These are phyloP conservation scores for Nothoprocta pentlandii DNA, from an alignment of 2,113 vertebrate species.

Conservation along the genomic window DNA sequence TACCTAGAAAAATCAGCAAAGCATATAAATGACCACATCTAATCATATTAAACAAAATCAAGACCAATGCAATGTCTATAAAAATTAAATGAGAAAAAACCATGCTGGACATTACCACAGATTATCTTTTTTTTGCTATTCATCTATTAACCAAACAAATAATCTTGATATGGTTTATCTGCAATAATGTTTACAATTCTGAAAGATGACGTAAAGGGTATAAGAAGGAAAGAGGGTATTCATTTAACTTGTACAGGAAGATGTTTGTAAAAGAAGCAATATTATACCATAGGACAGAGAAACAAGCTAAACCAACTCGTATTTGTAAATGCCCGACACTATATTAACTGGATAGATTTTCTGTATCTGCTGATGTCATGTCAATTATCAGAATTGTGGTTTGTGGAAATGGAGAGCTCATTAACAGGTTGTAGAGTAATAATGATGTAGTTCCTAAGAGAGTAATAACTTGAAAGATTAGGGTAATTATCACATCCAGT, in stretches of 20 bases:
- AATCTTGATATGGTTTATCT: not conserved
- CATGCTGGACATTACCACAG: not conserved
- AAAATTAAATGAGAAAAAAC: not conserved
- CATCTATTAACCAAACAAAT: not conserved
- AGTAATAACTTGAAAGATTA: not conserved
- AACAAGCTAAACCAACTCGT: not conserved
- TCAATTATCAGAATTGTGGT: not conserved
- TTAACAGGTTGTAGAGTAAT: not conserved
- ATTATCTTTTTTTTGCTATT: not conserved
- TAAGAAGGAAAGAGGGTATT: not conserved
- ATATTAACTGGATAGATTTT: not conserved
- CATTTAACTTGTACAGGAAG: not conserved
- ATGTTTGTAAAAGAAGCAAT: not conserved
- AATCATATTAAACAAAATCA: not conserved
- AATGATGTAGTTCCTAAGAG: not conserved
- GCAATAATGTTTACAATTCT: not conserved
- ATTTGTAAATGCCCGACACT: not conserved
- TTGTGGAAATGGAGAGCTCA: not conserved
- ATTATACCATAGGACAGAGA: not conserved
- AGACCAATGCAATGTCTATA: not conserved
- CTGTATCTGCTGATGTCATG: not conserved
- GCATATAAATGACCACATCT: not conserved
- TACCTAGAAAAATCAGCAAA: constrained; percentile 83
- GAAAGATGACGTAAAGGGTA: not conserved
- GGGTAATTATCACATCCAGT: not conserved